Conservation (phyloP, 2,113 vertebrate genomes). For the Gasterosteus nipponicus region DNA sequence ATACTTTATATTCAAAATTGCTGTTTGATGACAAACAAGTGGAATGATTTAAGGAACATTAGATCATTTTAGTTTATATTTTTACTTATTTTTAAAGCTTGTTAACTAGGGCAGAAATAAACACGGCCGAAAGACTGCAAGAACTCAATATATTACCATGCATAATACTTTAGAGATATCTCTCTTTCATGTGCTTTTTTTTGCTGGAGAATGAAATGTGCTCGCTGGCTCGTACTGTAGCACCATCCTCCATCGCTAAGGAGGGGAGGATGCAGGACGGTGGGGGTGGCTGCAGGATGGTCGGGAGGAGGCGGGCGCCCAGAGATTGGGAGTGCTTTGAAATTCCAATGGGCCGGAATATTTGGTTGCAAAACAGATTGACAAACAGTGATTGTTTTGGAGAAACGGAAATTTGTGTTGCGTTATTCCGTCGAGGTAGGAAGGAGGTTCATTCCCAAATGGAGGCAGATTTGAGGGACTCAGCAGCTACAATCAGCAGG, state of each 20-base stretch:
- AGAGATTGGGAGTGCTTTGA: constrained; percentile 49
- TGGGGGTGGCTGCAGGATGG: background rate
- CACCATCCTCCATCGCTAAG: constrained; percentile 38
- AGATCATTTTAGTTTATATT: background rate
- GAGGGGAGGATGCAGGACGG: constrained; percentile 32
- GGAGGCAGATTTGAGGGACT: constrained; percentile 25
- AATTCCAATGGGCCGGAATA: constrained; percentile 52
- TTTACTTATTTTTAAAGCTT: background rate
- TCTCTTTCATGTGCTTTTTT: constrained; percentile 43
- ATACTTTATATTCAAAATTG: background rate
- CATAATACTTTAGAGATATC: constrained; percentile 33
- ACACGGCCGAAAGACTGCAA: background rate
- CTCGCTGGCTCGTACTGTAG: constrained; percentile 23
- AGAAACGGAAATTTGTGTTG: constrained; percentile 48
- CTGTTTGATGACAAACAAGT: background rate
- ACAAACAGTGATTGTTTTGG: constrained; percentile 36
- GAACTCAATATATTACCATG: constrained; percentile 21
- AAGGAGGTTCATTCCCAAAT: constrained; percentile 22
- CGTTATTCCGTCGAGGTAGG: constrained; percentile 35
- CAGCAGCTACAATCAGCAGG: constrained; percentile 17
- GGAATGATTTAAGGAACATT: background rate
- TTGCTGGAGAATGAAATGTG: constrained; percentile 34
- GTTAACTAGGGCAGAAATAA: constrained; percentile 22
- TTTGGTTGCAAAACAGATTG: constrained; percentile 51
- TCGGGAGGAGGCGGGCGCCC: background rate